Evolutionary conservation across 2,888 invertebrate species (phyloP), one percentile per base, ranked within the genome.

Genomic region (Eupithecia centaureata): DNA sequence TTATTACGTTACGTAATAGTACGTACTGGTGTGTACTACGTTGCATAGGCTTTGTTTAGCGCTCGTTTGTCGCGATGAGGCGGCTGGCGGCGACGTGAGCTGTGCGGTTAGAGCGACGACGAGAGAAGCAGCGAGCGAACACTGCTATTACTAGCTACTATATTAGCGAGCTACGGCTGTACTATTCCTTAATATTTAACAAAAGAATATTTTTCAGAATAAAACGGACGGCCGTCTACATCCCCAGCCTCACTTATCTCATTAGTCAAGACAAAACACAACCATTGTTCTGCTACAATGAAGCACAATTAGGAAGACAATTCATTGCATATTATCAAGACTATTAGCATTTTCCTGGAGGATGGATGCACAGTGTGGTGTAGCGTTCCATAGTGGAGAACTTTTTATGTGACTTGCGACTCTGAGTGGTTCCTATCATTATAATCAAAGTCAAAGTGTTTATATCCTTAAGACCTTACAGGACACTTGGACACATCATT

Each of bases 311-410:
- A 69, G 69, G n/a, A 28, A 25, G 33, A 66, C 63, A 66, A 65
- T 63, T 51, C 63, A 69, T n/a, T 56, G 63, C 62, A 65, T 60
- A 65, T 65, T 67, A 56, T 68, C 56, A 62, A 65, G 58, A 68
- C 59, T 65, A 68, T 68, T 68, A 62, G 42, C 59, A 52, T 65
- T 54, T 68, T 65, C 42, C 62, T 63, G 56, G 27, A 27, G 22
- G 25, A 32, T 68, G 25, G 58, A 61, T 61, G 38, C 25, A 25
- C 35, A 18, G 22, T 32, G 61, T 32, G 18, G 13, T n/a, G n/a
- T n/a, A n/a, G n/a, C n/a, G n/a, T n/a, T n/a, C n/a, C n/a, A n/a
- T n/a, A n/a, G n/a, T n/a, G n/a, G n/a, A n/a, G n/a, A n/a, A n/a
- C n/a, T n/a, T n/a, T n/a, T n/a, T n/a, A n/a, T n/a, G n/a, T n/a